Percentiles rank a stretch among this genome's conserved stretches.
These are phyloP conservation scores for Aythya baeri DNA, from an alignment of 2,113 vertebrate species.

Conservation along the genomic window DNA sequence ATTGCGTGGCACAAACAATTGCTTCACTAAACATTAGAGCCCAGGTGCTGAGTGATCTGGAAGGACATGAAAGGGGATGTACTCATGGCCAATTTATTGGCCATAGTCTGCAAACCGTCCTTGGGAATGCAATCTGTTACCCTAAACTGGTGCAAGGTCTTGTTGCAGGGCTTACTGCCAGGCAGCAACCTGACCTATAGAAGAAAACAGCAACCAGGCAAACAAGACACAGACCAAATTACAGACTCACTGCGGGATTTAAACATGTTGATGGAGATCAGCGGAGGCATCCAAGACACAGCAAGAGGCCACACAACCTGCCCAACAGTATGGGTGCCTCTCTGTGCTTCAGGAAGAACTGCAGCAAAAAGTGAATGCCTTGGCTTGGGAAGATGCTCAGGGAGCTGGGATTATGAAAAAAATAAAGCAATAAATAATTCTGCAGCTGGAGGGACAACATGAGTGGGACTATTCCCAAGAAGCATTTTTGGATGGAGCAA, in stretches of 20 bases:
- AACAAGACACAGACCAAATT: background rate
- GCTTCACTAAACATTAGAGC: background rate
- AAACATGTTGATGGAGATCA: background rate
- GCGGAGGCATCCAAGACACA: accelerated
- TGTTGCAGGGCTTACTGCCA: accelerated
- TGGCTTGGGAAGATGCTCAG: background rate
- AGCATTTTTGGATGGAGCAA: background rate
- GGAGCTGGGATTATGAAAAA: background rate
- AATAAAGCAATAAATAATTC: background rate
- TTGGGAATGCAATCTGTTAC: background rate
- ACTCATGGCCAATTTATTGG: background rate
- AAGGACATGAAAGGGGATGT: background rate
- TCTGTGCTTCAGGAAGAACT: background rate
- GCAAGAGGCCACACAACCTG: accelerated
- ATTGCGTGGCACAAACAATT: background rate
- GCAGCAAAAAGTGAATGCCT: background rate
- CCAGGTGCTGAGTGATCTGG: accelerated
- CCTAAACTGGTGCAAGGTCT: background rate
- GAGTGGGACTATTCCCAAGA: background rate
- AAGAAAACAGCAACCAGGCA: background rate
- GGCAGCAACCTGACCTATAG: background rate
- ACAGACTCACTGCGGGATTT: accelerated
- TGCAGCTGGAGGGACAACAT: accelerated
- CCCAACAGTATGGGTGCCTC: background rate
- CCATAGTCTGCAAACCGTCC: background rate